Conservation (phyloP, 1,140 invertebrate species). For the Drosophila athabasca region DNA sequence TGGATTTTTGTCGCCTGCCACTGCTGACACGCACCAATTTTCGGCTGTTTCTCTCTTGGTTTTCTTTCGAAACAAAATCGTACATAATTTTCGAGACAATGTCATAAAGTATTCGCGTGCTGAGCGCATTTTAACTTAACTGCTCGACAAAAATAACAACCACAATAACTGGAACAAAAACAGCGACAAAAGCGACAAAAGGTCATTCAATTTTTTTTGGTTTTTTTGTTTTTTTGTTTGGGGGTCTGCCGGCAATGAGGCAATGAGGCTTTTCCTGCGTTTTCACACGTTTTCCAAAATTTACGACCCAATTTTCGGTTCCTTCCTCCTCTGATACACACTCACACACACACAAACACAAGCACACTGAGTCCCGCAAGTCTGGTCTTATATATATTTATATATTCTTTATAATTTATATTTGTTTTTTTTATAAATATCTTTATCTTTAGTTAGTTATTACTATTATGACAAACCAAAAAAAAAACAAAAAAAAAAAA, state of each 20-base stretch:
- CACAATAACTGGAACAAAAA: slow-evolving; percentile 44
- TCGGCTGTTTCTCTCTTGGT: background rate
- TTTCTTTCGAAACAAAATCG: slow-evolving; percentile 25
- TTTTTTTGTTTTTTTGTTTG: too few species aligned
- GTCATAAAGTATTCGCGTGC: slow-evolving; percentile 81
- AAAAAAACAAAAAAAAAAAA: background rate
- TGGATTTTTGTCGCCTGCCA: slow-evolving; percentile 60
- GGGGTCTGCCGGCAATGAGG: slow-evolving; percentile 49
- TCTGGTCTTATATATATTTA: too few species aligned
- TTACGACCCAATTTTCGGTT: slow-evolving; percentile 65
- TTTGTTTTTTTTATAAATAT: too few species aligned
- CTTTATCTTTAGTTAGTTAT: too few species aligned
- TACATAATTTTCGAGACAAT: slow-evolving; percentile 71
- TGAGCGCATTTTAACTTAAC: slow-evolving; percentile 57
- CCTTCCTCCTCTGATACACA: slow-evolving; percentile 22
- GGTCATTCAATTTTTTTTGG: slow-evolving; percentile 64
- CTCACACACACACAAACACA: slow-evolving; percentile 16
- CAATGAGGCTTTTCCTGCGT: slow-evolving; percentile 80
- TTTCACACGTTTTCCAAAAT: slow-evolving; percentile 79
- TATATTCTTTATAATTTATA: too few species aligned
- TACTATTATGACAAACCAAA: too few species aligned
- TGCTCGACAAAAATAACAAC: slow-evolving; percentile 37
- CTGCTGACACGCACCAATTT: slow-evolving; percentile 61
- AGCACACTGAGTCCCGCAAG: background rate
- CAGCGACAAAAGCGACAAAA: slow-evolving; percentile 55